These are phyloP conservation scores for Adineta ricciae DNA, from an alignment of 2,888 invertebrate species.

Conservation along the genomic window DNA sequence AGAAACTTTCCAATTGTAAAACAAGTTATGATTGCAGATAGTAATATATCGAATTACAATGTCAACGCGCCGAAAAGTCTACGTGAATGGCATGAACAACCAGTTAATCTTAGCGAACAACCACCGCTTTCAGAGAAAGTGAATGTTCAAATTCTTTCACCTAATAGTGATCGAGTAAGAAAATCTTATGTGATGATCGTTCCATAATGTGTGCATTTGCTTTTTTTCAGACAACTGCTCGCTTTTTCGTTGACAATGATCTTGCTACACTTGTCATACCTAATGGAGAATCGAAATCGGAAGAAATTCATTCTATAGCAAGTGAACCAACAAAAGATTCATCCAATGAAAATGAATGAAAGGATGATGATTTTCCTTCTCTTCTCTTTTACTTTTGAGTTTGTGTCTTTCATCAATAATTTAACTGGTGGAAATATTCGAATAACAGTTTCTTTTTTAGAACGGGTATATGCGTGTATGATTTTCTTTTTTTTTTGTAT, in stretches of 20 bases:
- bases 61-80: neutral
- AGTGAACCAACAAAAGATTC: neutral
- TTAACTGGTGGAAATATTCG: neutral
- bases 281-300: neutral
- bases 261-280: neutral
- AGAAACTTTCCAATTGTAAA: neutral
- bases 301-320: neutral
- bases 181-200: neutral
- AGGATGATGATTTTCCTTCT: neutral
- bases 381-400: neutral
- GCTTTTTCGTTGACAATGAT: neutral
- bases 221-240: neutral
- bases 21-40: neutral
- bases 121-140: neutral
- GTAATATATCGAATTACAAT: neutral
- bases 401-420: neutral
- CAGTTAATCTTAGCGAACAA: neutral
- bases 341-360: neutral
- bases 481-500: neutral
- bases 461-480: neutral
- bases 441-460: neutral
- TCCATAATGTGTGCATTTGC: neutral
- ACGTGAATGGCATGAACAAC: neutral
- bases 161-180: slow-evolving; percentile 12
- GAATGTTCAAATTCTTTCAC: neutral